Conservation (phyloP, 1,140 invertebrate species). For the Trypoxylus dichotomus region DNA sequence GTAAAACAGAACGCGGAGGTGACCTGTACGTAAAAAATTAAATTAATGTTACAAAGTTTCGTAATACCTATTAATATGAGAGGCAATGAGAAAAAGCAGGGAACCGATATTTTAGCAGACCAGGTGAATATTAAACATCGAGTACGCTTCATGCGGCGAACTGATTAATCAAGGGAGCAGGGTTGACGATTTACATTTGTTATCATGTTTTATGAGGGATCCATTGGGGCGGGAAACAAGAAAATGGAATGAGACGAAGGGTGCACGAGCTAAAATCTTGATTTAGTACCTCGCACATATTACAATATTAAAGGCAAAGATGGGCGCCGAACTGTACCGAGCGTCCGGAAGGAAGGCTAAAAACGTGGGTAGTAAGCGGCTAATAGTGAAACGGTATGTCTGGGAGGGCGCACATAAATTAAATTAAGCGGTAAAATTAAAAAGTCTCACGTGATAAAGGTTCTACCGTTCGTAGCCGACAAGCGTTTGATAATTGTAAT, state of each 20-base stretch:
- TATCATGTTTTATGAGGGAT: slow-evolving; percentile 29
- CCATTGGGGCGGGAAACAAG: neutral
- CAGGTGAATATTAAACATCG: slow-evolving; percentile 26
- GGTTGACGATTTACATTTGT: slow-evolving; percentile 29
- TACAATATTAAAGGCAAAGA: slow-evolving; percentile 24
- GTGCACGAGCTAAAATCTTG: slow-evolving; percentile 12
- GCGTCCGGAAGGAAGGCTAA: neutral
- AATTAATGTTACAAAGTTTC: neutral
- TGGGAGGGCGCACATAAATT: slow-evolving; percentile 9
- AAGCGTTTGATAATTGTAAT: slow-evolving; percentile 15
- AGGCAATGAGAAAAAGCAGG: slow-evolving; percentile 1
- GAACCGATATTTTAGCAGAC: slow-evolving; percentile 19
- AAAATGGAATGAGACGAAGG: neutral
- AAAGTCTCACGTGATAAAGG: neutral
- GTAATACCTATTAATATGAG: neutral
- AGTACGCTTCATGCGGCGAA: slow-evolving; percentile 9
- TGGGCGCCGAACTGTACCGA: neutral
- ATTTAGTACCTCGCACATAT: slow-evolving; percentile 24
- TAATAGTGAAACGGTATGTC: neutral
- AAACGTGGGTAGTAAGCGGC: neutral
- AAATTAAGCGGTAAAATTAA: slow-evolving; percentile 23
- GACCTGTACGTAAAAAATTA: neutral
- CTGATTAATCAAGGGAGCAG: slow-evolving; percentile 26
- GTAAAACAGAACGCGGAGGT: too few species aligned
- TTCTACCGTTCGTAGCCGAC: neutral